Base-by-base conservation (phyloP, 2,797 vertebrate species). In the Typhlichthys eigenmanni region DNA sequence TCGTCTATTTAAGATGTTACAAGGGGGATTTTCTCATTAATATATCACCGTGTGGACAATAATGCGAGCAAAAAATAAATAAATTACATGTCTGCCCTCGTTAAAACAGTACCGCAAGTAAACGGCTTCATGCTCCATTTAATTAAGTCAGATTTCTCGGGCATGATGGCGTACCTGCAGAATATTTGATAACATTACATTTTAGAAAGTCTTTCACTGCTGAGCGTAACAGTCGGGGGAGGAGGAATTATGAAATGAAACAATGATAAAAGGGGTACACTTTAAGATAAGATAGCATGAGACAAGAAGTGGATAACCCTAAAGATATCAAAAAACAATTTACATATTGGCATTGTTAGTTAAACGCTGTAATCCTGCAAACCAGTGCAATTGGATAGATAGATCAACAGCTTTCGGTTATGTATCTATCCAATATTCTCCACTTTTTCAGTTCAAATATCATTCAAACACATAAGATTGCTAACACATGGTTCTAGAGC, bases 1-100 rank as follows among this genome's bases (percentile, higher is more conserved):
- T 79, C 16, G 80, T 81, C 80, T 67, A 89, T 93, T 93, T 91
- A 90, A 91, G 92, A 90, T 92, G 89, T 93, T 90, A 69, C 80
- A 75, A 61, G 69, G 72, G 70, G 67, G 74, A 69, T 66, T 80
- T 80, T 83, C 72, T 85, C 75, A 85, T 85, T 88, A 86, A 88
- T 83, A 78, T 71, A 46, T 64, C 72, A 64, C 76, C 34, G 63
- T 46, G 60, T 75, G 78, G 81, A 86, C 83, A 85, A 85, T 78
- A 75, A 78, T 53, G 69, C 66, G 38, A 71, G 75, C 62, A 67
- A 58, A 80, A 29, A 83, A 85, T 80, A 88, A 89, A 87, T 86
- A 85, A 77, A 85, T 87, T 81, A 86, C 83, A 81, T 5, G 79
- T 70, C 76, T 13, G 75, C 80, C 84, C 84, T 78, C 84, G 84